Evolutionary conservation across 2,113 vertebrate species (phyloP).

Genomic region (Peromyscus californicus): DNA sequence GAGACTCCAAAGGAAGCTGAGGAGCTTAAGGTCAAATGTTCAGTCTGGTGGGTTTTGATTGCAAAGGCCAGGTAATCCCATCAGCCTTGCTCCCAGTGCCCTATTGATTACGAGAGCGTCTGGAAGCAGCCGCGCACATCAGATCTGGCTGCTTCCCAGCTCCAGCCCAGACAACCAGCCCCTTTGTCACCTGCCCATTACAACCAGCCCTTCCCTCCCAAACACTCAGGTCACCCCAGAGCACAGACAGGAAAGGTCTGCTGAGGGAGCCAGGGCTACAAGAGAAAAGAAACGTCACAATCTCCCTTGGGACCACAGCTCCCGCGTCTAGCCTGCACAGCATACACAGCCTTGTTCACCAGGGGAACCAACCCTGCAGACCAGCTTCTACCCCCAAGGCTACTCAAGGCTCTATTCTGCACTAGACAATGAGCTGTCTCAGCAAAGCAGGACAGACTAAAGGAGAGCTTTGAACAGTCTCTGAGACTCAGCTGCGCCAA

Average conservation of each 20-base stretch:
- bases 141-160: background rate
- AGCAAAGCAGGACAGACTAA: background rate
- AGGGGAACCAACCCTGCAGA: background rate
- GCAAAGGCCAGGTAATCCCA: slow-evolving; percentile 72
- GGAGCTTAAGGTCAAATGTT: slow-evolving; percentile 72
- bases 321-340: background rate
- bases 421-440: background rate
- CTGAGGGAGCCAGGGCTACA: background rate
- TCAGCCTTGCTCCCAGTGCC: background rate
- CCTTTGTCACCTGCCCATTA: background rate
- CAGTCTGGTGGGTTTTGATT: slow-evolving; percentile 53
- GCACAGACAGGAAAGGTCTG: background rate
- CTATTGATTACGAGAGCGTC: background rate
- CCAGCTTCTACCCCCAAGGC: background rate
- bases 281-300: background rate
- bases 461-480: background rate
- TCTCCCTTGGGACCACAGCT: background rate
- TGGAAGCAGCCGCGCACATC: background rate
- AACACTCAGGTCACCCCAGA: background rate
- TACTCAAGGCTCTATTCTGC: fast-evolving
- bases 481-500: slow-evolving; percentile 49
- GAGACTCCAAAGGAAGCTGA: slow-evolving; percentile 66
- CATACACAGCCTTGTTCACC: background rate
- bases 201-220: background rate
- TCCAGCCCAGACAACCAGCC: background rate